A percentile compares a stretch with the other conserved stretches of the same genome.
Evolutionary conservation across 2,888 invertebrate species (phyloP).

Genomic region (Celastrina argiolus): DNA sequence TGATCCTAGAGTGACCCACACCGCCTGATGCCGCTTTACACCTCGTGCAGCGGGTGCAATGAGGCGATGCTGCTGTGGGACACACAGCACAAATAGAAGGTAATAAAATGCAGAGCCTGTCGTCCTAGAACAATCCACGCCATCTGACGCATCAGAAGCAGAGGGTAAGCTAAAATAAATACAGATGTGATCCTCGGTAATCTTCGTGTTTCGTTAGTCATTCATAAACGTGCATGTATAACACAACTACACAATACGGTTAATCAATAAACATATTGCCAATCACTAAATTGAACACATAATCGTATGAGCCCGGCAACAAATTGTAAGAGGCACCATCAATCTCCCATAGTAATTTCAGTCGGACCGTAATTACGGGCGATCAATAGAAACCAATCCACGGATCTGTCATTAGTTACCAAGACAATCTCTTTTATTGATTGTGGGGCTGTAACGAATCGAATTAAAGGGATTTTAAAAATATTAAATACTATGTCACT

Average conservation of each 20-base stretch:
- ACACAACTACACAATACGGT: background rate
- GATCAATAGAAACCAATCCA: conserved; percentile 7
- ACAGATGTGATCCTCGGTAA: too few species aligned
- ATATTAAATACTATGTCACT: too few species aligned
- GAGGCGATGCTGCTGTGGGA: conserved; percentile 63
- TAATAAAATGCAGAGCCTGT: too few species aligned
- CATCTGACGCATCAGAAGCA: too few species aligned
- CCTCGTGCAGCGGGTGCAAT: conserved; percentile 68
- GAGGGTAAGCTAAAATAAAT: conserved; percentile 52
- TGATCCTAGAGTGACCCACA: conserved; percentile 77
- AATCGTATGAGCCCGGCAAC: background rate
- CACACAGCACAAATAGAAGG: conserved; percentile 53
- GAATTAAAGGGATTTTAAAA: too few species aligned
- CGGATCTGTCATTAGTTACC: background rate
- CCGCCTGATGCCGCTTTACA: conserved; percentile 63
- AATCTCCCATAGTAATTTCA: conserved; percentile 17
- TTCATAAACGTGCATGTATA: background rate
- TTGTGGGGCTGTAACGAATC: background rate
- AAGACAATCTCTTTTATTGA: background rate
- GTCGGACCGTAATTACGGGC: conserved; percentile 1
- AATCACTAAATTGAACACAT: background rate
- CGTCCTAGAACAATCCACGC: too few species aligned
- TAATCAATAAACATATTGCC: background rate
- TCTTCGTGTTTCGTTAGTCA: too few species aligned
- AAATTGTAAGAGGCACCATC: conserved; percentile 15